phyloP scores from a whole-genome alignment of 2,113 vertebrate species.

The Cyanistes caeruleus region DNA sequence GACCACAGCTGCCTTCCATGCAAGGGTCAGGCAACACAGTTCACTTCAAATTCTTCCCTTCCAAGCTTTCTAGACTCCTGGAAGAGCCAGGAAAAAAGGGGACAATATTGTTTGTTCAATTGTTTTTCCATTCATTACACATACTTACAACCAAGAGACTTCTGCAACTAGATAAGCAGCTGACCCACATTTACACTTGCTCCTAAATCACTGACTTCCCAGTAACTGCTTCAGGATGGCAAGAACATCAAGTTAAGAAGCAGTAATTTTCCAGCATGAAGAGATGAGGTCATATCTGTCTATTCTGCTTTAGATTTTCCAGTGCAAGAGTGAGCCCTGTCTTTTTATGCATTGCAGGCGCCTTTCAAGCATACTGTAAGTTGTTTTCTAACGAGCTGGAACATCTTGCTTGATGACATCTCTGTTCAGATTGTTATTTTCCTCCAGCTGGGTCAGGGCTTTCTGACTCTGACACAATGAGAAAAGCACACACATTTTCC shows the following conservation, averaged over 20 bases:
- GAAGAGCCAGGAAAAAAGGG: background rate
- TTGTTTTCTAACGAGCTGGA: constrained; percentile 33
- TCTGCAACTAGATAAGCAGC: background rate
- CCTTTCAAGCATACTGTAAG: background rate
- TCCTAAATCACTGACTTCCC: background rate
- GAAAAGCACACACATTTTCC: constrained; percentile 12
- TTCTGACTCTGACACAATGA: constrained; percentile 11
- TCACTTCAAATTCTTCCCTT: background rate
- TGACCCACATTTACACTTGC: background rate
- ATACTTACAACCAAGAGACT: background rate
- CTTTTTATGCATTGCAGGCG: background rate
- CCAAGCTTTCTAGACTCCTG: background rate
- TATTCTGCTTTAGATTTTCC: constrained; percentile 15
- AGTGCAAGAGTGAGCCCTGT: background rate
- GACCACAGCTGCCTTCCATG: background rate
- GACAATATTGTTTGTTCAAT: background rate
- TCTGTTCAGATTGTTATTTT: constrained; percentile 26
- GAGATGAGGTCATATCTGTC: constrained; percentile 22
- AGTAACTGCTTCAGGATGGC: background rate
- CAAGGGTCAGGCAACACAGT: background rate
- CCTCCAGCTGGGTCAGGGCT: constrained; percentile 35
- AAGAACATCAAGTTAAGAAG: background rate
- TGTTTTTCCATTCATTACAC: background rate
- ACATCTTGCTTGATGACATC: constrained; percentile 32
- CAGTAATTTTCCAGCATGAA: constrained; percentile 11